Evolutionary conservation across 2,113 vertebrate genomes (phyloP).

Genomic region (Nyctibius bracteatus): DNA sequence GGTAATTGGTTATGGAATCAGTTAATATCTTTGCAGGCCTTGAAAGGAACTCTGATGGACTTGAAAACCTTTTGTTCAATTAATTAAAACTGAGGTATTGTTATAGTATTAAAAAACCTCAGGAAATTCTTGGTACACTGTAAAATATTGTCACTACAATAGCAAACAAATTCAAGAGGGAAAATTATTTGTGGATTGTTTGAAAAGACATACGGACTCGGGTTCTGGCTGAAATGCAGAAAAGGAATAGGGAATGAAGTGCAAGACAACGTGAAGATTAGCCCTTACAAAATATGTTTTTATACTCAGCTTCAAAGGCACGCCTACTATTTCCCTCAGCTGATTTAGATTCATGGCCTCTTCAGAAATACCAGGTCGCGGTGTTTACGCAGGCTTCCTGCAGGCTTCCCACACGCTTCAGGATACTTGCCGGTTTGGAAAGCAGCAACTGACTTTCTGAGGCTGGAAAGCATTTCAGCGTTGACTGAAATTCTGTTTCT

Average conservation of each 20-base stretch:
- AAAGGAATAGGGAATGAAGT: not conserved
- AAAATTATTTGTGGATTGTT: not conserved
- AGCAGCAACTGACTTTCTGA: not conserved
- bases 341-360: fast-evolving
- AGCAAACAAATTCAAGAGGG: not conserved
- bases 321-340: not conserved
- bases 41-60: constrained; percentile 83
- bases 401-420: not conserved
- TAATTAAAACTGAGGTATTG: constrained; percentile 87
- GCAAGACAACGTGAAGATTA: not conserved
- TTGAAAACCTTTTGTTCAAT: constrained; percentile 81
- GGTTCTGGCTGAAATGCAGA: not conserved
- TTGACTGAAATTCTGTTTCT: not conserved
- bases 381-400: not conserved
- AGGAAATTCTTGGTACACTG: not conserved
- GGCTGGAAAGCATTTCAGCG: not conserved
- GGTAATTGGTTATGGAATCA: constrained; percentile 91
- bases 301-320: not conserved
- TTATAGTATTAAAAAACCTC: constrained; percentile 51
- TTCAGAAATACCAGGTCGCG: not conserved
- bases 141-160: not conserved
- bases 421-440: not conserved
- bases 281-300: not conserved
- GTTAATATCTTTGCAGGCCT: constrained; percentile 77
- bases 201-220: fast-evolving